These are phyloP conservation scores for Serranus cabrilla DNA, from an alignment of 2,797 vertebrate species.

Conservation along the genomic window DNA sequence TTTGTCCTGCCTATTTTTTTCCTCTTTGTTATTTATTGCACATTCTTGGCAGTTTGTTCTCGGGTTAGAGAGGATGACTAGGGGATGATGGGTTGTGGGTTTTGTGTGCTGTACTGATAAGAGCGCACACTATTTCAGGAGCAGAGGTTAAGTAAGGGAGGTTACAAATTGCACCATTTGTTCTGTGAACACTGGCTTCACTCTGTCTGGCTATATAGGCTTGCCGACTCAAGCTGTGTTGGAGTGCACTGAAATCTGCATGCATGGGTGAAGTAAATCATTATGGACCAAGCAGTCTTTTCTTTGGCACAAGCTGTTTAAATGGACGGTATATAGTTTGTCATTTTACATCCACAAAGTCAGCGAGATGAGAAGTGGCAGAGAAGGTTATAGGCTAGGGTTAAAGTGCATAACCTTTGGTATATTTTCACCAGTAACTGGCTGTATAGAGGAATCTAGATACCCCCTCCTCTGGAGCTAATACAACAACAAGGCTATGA, in stretches of 20 bases:
- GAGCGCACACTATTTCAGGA: slow-evolving; percentile 26
- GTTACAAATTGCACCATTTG: slow-evolving; percentile 31
- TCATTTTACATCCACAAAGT: slow-evolving; percentile 3
- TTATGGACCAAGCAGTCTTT: slow-evolving; percentile 12
- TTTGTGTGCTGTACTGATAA: slow-evolving; percentile 58
- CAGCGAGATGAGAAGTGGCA: not conserved
- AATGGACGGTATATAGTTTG: not conserved
- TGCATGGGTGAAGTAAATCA: slow-evolving; percentile 20
- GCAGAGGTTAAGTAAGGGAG: slow-evolving; percentile 45
- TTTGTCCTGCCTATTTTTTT: slow-evolving; percentile 61
- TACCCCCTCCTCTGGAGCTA: not conserved
- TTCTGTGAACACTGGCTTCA: slow-evolving; percentile 12
- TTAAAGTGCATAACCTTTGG: slow-evolving; percentile 19
- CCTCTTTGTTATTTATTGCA: slow-evolving; percentile 67
- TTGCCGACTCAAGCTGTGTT: slow-evolving; percentile 5
- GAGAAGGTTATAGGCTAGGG: not conserved
- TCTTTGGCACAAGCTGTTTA: slow-evolving; percentile 16
- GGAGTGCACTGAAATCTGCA: slow-evolving; percentile 16
- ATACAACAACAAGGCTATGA: slow-evolving; percentile 26
- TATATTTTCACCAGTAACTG: slow-evolving; percentile 11
- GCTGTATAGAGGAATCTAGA: slow-evolving; percentile 4
- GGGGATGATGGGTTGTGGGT: slow-evolving; percentile 48
- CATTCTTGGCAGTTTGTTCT: slow-evolving; percentile 65
- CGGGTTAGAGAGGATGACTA: slow-evolving; percentile 45
- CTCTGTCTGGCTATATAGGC: not conserved